Base-by-base conservation (phyloP, 1,140 invertebrate species). In the Drosophila prosaltans region DNA sequence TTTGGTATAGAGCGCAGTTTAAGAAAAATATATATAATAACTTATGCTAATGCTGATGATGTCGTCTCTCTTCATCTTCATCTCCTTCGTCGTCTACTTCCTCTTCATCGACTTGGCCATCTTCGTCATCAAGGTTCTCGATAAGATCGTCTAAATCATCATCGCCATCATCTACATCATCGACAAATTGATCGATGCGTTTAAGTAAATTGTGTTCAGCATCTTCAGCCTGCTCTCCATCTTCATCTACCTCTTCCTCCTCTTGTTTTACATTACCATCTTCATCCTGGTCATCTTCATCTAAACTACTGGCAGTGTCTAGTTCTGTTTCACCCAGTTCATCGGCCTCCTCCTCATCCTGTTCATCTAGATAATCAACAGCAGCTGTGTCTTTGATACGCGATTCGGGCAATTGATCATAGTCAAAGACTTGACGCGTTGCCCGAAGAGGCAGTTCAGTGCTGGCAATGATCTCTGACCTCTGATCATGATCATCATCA, bases 361-460 rank as follows among this genome's bases (percentile, higher is more conserved):
- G 30, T 24, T 84, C 84, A 28, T 73, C 62, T 10, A 75, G 58
- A 30, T 78, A 48, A 61, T 65, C 76, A 28, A 69, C 65, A 30
- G 64, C 69, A n/a, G 60, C 67, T 39, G 51, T 69, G 21, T 10
- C 57, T 59, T 32, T 39, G 59, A 92, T 64, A 43, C 85, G 76
- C 48, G 91, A 90, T 74, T 92, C 91, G 54, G 91, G 91, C 58
- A 91, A 81, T 78, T 92, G 89, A 81, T 92, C 91, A 79, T 92
- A 91, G 76, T 92, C 91, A 72, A 91, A 92, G 54, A 92, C 74
- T 55, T 92, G 91, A 39, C 91, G 78, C 24, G 80, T 83, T 58
- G 80, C 80, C 8, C 91, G 85, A 39, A 77, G 72, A 30, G 81
- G 74, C 39, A 71, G 73, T 32, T 90, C 91, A 36, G 83, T 84